Conservation (phyloP, 2,797 vertebrate genomes). For the Linurgus olivaceus region DNA sequence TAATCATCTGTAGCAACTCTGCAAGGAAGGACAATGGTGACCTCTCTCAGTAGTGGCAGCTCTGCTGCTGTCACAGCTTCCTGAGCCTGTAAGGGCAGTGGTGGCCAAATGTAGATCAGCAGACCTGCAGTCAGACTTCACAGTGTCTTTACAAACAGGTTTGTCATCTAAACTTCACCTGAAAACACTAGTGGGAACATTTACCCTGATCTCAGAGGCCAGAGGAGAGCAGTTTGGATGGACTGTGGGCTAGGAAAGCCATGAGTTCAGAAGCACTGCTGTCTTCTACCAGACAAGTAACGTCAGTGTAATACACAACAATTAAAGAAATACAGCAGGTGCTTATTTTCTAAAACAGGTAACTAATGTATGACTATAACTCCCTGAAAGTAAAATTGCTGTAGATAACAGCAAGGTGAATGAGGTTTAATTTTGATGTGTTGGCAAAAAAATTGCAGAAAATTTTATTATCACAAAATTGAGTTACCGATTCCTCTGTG, state of each 20-base stretch:
- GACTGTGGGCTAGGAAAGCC: not conserved
- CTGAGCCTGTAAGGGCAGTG: not conserved
- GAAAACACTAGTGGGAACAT: not conserved
- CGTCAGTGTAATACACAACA: not conserved
- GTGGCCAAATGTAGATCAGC: not conserved
- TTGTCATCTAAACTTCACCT: not conserved
- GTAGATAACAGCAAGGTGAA: not conserved
- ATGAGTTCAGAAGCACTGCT: not conserved
- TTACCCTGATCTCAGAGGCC: not conserved
- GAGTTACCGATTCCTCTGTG: not conserved
- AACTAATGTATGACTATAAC: not conserved
- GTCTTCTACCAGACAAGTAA: not conserved
- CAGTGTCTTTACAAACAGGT: fast-evolving
- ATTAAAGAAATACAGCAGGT: not conserved
- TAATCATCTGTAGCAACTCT: not conserved
- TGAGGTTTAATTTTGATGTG: not conserved
- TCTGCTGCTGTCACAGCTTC: not conserved
- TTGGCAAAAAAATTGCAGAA: not conserved
- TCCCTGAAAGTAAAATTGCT: not conserved
- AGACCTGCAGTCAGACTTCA: not conserved
- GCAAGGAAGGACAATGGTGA: not conserved
- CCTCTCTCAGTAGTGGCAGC: not conserved
- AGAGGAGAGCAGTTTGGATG: not conserved
- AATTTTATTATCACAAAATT: not conserved
- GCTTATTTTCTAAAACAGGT: not conserved